Percentiles rank a stretch among this genome's conserved stretches.
phyloP scores from a whole-genome alignment of 2,888 invertebrate species.

The Drosophila fungiperda region DNA sequence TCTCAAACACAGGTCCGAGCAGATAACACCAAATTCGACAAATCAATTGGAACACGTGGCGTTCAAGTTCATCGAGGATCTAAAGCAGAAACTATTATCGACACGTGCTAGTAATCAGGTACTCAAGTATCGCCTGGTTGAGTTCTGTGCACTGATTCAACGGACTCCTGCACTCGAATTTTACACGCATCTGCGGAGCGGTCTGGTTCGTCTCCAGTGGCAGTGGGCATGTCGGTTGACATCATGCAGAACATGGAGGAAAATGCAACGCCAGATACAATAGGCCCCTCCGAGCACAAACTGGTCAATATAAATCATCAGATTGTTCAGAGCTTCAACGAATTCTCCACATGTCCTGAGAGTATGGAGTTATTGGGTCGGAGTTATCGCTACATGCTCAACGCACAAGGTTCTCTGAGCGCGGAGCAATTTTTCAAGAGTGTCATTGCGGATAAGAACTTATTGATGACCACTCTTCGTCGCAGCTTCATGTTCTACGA shows the following conservation, averaged over 20 bases:
- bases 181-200: constrained; percentile 82
- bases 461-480: constrained; percentile 63
- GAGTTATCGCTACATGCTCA: constrained; percentile 50
- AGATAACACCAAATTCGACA: constrained; percentile 67
- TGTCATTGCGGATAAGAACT: constrained; percentile 56
- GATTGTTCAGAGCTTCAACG: constrained; percentile 67
- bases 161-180: constrained; percentile 79
- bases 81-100: constrained; percentile 79
- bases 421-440: constrained; percentile 46
- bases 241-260: constrained; percentile 49
- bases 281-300: constrained; percentile 61
- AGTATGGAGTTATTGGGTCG: constrained; percentile 34
- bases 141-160: constrained; percentile 78
- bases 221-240: constrained; percentile 31
- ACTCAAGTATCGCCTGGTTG: constrained; percentile 78
- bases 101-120: constrained; percentile 74
- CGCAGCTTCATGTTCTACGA: constrained; percentile 82
- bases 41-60: constrained; percentile 79
- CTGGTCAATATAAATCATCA: constrained; percentile 69
- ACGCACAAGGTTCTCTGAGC: constrained; percentile 32
- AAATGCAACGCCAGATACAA: constrained; percentile 27
- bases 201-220: constrained; percentile 58
- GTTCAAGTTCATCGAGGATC: constrained; percentile 81
- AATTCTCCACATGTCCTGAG: constrained; percentile 48
- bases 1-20: constrained; percentile 66